Percentiles rank a stretch among this genome's conserved stretches.
phyloP scores from a whole-genome alignment of 2,797 vertebrate genomes.

The Tangara arthus region DNA sequence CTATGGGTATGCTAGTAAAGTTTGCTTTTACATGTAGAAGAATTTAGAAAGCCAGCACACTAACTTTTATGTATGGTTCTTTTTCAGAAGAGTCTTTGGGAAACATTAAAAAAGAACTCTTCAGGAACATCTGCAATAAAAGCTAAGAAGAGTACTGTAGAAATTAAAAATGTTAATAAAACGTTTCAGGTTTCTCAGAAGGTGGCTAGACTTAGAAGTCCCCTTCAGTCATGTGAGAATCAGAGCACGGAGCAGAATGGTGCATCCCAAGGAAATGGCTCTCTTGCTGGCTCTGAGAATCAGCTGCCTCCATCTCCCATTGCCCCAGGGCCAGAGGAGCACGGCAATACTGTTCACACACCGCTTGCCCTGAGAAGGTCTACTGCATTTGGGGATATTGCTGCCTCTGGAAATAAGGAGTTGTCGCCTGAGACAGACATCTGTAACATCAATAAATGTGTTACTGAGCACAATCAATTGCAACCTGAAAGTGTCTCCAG shows the following conservation, averaged over 20 bases:
- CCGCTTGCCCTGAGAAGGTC: constrained; percentile 58
- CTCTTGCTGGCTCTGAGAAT: constrained; percentile 49
- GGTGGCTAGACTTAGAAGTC: constrained; percentile 75
- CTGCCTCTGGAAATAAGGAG: neutral
- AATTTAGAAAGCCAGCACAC: neutral
- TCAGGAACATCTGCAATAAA: constrained; percentile 38
- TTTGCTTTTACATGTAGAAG: neutral
- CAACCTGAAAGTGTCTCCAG: neutral
- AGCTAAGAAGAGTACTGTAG: constrained; percentile 56
- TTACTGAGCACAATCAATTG: constrained; percentile 15
- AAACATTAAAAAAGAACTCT: constrained; percentile 81
- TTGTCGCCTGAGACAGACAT: neutral
- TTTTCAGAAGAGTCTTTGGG: constrained; percentile 89
- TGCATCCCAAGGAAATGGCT: constrained; percentile 10
- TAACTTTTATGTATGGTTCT: neutral
- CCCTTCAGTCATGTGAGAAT: constrained; percentile 80
- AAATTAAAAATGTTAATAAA: constrained; percentile 77
- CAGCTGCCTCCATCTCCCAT: constrained; percentile 65
- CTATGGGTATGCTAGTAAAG: neutral
- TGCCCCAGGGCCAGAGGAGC: constrained; percentile 35
- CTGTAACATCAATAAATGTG: neutral
- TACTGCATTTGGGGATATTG: constrained; percentile 46
- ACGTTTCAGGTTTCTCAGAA: constrained; percentile 82
- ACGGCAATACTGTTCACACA: neutral
- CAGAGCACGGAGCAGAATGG: neutral